Evolutionary conservation across 2,888 invertebrate genomes (phyloP).

Genomic region (Alcis repandata): DNA sequence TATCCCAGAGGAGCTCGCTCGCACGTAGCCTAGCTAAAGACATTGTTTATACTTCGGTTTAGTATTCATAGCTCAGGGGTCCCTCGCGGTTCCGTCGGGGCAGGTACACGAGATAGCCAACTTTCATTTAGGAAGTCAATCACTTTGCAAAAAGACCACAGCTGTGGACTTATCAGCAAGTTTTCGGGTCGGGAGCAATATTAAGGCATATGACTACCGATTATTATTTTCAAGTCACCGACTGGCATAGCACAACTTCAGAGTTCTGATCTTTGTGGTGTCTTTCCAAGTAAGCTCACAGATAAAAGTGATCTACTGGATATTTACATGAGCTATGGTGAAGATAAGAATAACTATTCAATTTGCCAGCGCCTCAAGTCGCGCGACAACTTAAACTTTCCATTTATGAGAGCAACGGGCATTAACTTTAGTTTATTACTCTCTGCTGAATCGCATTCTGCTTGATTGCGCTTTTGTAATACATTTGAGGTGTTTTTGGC

Average conservation of each 20-base stretch:
- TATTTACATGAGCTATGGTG: constrained; percentile 28
- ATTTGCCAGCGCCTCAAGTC: constrained; percentile 44
- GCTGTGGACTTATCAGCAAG: too few species aligned
- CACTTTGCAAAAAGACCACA: too few species aligned
- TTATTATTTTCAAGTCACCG: too few species aligned
- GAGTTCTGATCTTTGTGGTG: too few species aligned
- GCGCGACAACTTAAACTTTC: constrained; percentile 42
- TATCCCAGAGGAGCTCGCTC: constrained; percentile 30
- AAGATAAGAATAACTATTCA: constrained; percentile 48
- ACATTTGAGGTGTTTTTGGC: constrained; percentile 10
- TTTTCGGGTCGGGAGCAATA: too few species aligned
- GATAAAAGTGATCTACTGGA: neutral
- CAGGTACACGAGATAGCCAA: neutral
- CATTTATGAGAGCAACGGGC: constrained; percentile 27
- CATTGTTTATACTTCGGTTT: constrained; percentile 50
- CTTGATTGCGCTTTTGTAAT: constrained; percentile 32
- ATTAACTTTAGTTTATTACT: constrained; percentile 32
- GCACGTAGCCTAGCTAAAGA: constrained; percentile 40
- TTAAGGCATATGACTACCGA: too few species aligned
- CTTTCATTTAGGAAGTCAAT: neutral
- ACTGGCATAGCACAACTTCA: too few species aligned
- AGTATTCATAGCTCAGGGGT: constrained; percentile 48
- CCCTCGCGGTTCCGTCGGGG: constrained; percentile 39
- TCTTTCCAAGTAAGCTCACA: too few species aligned
- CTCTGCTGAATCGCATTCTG: constrained; percentile 26